Evolutionary conservation across 2,797 vertebrate species (phyloP).

Genomic region (Neopelma chrysocephalum): DNA sequence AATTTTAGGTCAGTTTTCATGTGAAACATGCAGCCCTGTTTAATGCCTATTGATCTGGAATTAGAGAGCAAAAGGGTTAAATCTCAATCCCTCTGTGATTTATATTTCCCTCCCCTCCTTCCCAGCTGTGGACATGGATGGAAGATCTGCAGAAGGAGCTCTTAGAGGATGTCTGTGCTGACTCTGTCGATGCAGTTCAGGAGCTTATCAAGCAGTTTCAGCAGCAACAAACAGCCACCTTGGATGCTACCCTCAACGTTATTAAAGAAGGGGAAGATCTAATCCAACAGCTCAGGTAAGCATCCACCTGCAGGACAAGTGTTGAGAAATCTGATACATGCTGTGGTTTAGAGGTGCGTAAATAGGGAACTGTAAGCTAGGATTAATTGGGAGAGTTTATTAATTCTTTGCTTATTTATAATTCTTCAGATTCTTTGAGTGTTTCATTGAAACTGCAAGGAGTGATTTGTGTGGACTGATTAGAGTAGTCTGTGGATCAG

Average conservation of each 20-base stretch:
- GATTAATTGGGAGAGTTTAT: background rate
- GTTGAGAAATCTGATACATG: background rate
- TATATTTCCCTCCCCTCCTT: constrained; percentile 59
- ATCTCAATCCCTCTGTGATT: constrained; percentile 54
- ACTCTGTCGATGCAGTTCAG: constrained; percentile 95
- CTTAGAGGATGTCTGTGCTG: constrained; percentile 92
- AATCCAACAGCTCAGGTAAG: constrained; percentile 97
- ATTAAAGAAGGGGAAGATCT: constrained; percentile 98
- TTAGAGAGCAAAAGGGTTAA: constrained; percentile 70
- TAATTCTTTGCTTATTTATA: background rate
- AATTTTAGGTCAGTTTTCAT: background rate
- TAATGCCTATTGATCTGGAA: constrained; percentile 52
- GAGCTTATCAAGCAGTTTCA: constrained; percentile 98
- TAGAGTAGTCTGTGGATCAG: constrained; percentile 34
- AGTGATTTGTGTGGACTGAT: constrained; percentile 48
- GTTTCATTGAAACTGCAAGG: constrained; percentile 21
- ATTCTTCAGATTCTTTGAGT: background rate
- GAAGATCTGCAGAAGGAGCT: constrained; percentile 98
- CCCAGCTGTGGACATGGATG: constrained; percentile 98
- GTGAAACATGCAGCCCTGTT: background rate
- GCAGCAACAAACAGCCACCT: constrained; percentile 95
- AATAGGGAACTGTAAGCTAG: background rate
- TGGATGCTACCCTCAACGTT: constrained; percentile 96
- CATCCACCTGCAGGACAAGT: constrained; percentile 48
- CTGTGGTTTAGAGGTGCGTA: background rate